These are phyloP conservation scores for Tuta absoluta DNA, from an alignment of 2,888 invertebrate species.

Conservation along the genomic window DNA sequence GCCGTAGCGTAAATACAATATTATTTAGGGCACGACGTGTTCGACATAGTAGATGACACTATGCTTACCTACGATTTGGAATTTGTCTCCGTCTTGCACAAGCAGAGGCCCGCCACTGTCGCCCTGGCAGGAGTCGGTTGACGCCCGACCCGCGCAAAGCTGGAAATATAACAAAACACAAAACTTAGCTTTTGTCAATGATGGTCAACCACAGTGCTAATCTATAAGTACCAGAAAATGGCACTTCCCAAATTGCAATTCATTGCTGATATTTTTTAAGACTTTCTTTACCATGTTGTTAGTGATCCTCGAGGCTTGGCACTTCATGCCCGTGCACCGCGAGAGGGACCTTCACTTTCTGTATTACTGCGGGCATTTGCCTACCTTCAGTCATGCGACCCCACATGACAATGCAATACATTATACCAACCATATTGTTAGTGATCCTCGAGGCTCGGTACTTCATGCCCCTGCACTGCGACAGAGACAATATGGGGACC, in stretches of 20 bases:
- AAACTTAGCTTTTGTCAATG: background rate
- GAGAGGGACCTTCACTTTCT: constrained; percentile 88
- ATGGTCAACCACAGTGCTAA: no score
- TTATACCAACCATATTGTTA: no score
- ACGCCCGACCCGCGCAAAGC: constrained; percentile 90
- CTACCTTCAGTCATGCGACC: constrained; percentile 92
- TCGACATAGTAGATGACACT: background rate
- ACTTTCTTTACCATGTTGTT: constrained; percentile 84
- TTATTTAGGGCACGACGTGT: background rate
- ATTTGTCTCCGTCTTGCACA: constrained; percentile 87
- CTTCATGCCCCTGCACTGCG: no score
- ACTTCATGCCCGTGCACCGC: constrained; percentile 92
- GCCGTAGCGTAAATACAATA: background rate
- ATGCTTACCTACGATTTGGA: constrained; percentile 88
- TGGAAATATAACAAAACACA: constrained; percentile 41
- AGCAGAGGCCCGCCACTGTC: constrained; percentile 93
- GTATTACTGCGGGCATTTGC: constrained; percentile 88
- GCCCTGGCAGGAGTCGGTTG: constrained; percentile 93
- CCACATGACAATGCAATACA: constrained; percentile 87
- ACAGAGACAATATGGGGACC: no score
- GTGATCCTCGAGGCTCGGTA: no score
- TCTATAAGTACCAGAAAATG: no score
- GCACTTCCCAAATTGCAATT: no score
- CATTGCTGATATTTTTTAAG: no score
- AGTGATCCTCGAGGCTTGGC: constrained; percentile 90